These are phyloP conservation scores for Okapia johnstoni DNA, from an alignment of 2,113 vertebrate species.

Conservation along the genomic window DNA sequence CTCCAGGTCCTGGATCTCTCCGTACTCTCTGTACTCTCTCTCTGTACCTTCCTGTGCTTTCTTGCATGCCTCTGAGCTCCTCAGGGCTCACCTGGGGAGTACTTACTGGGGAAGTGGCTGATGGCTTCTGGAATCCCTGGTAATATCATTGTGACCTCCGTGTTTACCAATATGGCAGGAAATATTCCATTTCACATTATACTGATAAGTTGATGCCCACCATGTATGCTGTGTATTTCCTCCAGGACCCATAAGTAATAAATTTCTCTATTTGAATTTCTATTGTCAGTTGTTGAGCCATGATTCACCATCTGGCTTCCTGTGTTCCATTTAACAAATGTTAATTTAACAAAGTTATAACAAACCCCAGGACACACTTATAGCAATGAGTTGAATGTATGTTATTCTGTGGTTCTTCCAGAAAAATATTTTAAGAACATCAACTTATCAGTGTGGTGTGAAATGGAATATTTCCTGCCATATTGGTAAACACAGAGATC, in stretches of 20 bases:
- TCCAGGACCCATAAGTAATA: not conserved
- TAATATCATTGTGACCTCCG: not conserved
- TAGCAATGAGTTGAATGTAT: not conserved
- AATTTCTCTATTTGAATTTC: not conserved
- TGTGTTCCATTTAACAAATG: not conserved
- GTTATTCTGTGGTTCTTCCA: not conserved
- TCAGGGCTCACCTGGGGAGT: fast-evolving
- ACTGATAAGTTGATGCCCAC: not conserved
- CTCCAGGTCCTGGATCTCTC: not conserved
- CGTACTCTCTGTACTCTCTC: not conserved
- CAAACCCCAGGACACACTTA: not conserved
- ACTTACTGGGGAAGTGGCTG: not conserved
- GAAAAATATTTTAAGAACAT: not conserved
- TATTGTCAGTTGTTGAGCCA: not conserved
- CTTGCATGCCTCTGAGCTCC: not conserved
- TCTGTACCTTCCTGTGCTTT: not conserved
- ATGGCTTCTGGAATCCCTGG: not conserved
- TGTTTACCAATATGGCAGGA: not conserved
- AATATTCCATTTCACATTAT: not conserved
- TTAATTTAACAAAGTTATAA: not conserved
- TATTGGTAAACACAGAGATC: not conserved
- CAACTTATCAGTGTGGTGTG: not conserved
- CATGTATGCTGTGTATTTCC: not conserved
- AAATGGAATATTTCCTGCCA: not conserved
- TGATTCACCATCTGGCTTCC: not conserved